Conservation (phyloP, 2,113 vertebrate species). For the Tragelaphus buxtoni region DNA sequence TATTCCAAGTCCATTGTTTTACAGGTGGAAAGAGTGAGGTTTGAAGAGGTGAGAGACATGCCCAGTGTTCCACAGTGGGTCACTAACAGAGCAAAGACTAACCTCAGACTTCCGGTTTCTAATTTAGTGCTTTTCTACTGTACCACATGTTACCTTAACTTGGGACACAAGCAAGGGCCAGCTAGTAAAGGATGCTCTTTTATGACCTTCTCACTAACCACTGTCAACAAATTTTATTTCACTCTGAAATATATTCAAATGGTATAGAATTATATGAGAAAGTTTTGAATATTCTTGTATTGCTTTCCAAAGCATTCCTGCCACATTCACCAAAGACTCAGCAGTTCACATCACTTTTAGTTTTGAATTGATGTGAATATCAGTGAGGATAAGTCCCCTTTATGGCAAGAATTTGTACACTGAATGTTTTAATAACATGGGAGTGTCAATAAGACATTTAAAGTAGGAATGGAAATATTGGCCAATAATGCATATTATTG, state of each 20-base stretch:
- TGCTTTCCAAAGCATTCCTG: not conserved
- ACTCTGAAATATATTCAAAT: not conserved
- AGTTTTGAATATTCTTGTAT: not conserved
- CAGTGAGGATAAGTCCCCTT: not conserved
- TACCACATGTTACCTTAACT: not conserved
- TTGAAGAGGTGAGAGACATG: not conserved
- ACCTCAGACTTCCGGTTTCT: not conserved
- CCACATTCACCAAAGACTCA: not conserved
- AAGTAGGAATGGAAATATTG: not conserved
- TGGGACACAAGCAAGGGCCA: not conserved
- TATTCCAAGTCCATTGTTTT: not conserved
- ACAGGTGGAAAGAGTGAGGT: not conserved
- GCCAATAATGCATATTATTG: not conserved
- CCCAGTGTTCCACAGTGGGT: not conserved
- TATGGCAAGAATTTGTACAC: not conserved
- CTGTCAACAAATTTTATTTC: not conserved
- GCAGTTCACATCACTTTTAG: not conserved
- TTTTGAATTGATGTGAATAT: slow-evolving; percentile 7
- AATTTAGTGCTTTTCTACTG: not conserved
- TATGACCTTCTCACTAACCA: not conserved
- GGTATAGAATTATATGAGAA: not conserved
- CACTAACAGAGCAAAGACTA: not conserved
- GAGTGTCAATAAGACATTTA: not conserved
- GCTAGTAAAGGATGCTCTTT: not conserved
- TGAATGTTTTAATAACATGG: not conserved